phyloP scores from a whole-genome alignment of 2,797 vertebrate species.

The Natrix natrix region DNA sequence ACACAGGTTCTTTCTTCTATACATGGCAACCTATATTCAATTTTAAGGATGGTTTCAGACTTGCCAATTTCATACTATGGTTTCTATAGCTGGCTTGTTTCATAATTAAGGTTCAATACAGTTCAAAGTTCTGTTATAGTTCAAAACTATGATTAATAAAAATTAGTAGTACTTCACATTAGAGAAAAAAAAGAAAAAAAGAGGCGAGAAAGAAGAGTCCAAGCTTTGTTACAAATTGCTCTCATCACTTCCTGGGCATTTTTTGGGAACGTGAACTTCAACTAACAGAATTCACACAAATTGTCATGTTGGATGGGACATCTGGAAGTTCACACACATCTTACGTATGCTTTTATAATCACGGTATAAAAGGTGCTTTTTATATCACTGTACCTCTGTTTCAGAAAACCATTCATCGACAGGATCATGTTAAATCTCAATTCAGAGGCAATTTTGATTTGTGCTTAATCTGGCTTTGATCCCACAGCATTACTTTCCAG shows the following conservation, averaged over 20 bases:
- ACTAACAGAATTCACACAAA: not conserved
- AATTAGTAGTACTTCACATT: not conserved
- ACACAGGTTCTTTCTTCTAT: not conserved
- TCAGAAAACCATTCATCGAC: not conserved
- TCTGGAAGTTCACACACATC: not conserved
- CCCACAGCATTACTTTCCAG: conserved; percentile 73
- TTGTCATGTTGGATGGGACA: not conserved
- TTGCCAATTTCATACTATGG: not conserved
- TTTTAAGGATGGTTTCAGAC: not conserved
- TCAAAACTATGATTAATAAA: not conserved
- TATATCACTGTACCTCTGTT: conserved; percentile 2
- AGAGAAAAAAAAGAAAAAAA: not conserved
- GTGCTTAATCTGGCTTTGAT: conserved; percentile 74
- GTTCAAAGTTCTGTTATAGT: not conserved
- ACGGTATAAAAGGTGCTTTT: not conserved
- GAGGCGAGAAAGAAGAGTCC: not conserved
- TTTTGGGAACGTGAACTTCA: not conserved
- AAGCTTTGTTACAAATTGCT: not conserved
- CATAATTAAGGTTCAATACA: not conserved
- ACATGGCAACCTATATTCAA: not conserved
- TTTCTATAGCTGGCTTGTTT: not conserved
- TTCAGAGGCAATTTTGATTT: conserved; percentile 43
- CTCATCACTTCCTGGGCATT: not conserved
- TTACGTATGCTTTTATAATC: not conserved
- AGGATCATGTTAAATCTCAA: not conserved